Conservation (phyloP, 2,888 invertebrate genomes). For the Lithodes maja region DNA sequence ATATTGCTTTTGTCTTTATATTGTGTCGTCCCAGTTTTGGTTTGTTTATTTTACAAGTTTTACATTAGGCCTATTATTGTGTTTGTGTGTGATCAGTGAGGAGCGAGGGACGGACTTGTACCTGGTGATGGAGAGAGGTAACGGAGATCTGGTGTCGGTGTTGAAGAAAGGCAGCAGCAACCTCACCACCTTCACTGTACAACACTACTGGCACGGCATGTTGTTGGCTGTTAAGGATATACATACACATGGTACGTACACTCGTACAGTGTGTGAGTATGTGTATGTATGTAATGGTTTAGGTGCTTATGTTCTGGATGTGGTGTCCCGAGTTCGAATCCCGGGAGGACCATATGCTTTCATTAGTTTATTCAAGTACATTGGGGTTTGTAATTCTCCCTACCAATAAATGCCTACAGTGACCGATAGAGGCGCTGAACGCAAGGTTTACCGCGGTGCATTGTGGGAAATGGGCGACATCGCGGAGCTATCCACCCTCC, state of each 20-base stretch:
- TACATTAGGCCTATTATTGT: neutral
- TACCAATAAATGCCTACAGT: too few relatives aligned
- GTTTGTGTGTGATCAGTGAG: slow-evolving; percentile 21
- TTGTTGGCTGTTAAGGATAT: neutral
- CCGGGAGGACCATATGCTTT: too few relatives aligned
- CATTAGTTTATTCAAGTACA: too few relatives aligned
- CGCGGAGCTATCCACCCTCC: too few relatives aligned
- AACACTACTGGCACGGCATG: slow-evolving; percentile 7
- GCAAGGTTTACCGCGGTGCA: too few relatives aligned
- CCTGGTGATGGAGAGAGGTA: slow-evolving; percentile 95
- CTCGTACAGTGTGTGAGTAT: slow-evolving; percentile 76
- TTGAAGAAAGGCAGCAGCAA: slow-evolving; percentile 77
- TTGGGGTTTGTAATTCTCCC: too few relatives aligned
- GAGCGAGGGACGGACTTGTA: slow-evolving; percentile 79
- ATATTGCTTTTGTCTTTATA: too few relatives aligned
- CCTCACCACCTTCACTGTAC: slow-evolving; percentile 73
- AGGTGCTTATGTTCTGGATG: too few relatives aligned
- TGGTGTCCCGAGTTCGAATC: too few relatives aligned
- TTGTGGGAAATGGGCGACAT: too few relatives aligned
- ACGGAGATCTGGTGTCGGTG: slow-evolving; percentile 88
- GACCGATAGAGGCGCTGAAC: too few relatives aligned
- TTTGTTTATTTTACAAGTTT: neutral
- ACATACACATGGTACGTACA: neutral
- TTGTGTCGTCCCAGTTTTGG: too few relatives aligned
- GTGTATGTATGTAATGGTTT: neutral